phyloP scores from a whole-genome alignment of 2,113 vertebrate genomes.

The Pollimyrus isidori region DNA sequence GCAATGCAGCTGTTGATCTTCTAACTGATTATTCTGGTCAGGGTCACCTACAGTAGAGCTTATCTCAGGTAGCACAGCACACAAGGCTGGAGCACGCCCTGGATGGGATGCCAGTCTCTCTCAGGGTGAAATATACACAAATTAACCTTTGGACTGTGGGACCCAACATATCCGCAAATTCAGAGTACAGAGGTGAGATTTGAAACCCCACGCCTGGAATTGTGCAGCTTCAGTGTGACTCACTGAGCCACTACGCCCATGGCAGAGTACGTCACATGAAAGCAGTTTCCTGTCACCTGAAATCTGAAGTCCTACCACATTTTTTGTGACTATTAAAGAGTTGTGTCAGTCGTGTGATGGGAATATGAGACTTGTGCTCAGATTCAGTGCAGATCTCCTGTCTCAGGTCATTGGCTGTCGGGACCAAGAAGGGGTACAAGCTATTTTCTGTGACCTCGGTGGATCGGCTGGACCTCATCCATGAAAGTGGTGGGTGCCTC shows the following conservation, averaged over 20 bases:
- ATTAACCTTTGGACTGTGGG: not conserved
- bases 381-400: not conserved
- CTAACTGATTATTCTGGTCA: not conserved
- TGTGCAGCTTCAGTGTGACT: not conserved
- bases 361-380: not conserved
- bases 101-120: not conserved
- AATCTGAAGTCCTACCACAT: not conserved
- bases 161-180: not conserved
- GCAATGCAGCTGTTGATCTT: not conserved
- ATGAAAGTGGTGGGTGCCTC: slow-evolving; percentile 76
- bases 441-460: slow-evolving; percentile 89
- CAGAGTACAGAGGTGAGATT: not conserved
- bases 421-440: slow-evolving; percentile 80
- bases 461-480: slow-evolving; percentile 86
- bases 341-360: not conserved
- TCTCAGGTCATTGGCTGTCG: slow-evolving; percentile 80
- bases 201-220: not conserved
- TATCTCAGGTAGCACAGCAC: not conserved
- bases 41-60: not conserved
- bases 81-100: not conserved
- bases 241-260: not conserved
- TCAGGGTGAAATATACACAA: not conserved
- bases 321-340: not conserved
- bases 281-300: not conserved
- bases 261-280: not conserved